A percentile compares a stretch with the other conserved stretches of the same genome.
Conservation (phyloP, 2,797 vertebrate species). For the Melanotaenia maccullochi region DNA sequence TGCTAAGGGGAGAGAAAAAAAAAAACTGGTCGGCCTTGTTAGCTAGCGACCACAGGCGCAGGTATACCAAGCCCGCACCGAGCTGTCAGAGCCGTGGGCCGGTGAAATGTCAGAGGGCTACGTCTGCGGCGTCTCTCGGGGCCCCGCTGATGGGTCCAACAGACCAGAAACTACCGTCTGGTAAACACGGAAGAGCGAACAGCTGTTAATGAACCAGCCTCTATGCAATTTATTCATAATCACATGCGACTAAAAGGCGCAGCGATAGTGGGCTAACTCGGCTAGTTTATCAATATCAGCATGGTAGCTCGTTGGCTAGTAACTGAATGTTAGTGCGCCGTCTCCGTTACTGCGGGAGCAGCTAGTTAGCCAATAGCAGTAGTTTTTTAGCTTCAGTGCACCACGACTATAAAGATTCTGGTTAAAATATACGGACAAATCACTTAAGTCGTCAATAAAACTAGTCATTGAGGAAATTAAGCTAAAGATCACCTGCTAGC, state of each 20-base stretch:
- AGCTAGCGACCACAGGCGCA: constrained; percentile 58
- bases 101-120: constrained; percentile 72
- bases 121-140: constrained; percentile 57
- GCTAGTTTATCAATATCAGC: constrained; percentile 63
- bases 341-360: constrained; percentile 40
- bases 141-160: constrained; percentile 44
- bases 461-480: constrained; percentile 1
- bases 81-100: constrained; percentile 70
- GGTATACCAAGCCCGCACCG: constrained; percentile 49
- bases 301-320: constrained; percentile 54
- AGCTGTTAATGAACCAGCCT: constrained; percentile 38
- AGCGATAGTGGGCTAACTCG: constrained; percentile 50
- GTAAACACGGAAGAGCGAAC: constrained; percentile 37
- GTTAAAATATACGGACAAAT: constrained; percentile 16
- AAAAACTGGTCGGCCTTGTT: constrained; percentile 72
- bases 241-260: constrained; percentile 48
- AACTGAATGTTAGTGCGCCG: constrained; percentile 28
- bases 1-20: constrained; percentile 29
- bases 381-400: constrained; percentile 40
- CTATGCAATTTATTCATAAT: constrained; percentile 28
- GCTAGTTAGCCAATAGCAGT: constrained; percentile 60
- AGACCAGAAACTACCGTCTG: constrained; percentile 47
- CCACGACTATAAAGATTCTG: constrained; percentile 26
- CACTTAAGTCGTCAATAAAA: neutral
- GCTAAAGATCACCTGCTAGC: constrained; percentile 45